A percentile compares a stretch with the other conserved stretches of the same genome.
Conservation (phyloP, 1,140 invertebrate genomes). For the Heliothis subflexa region DNA sequence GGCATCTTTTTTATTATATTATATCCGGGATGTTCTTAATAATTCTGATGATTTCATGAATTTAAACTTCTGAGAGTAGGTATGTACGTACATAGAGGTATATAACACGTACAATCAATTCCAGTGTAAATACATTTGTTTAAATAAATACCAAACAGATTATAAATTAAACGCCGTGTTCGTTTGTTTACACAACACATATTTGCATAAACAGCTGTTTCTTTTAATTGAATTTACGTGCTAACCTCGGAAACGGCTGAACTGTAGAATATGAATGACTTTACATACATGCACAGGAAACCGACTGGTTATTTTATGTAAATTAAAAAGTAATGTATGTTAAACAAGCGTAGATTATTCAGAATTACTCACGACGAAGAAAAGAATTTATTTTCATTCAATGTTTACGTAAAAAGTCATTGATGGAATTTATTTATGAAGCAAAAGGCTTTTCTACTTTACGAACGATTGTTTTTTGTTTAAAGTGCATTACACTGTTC, state of each 20-base stretch:
- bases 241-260: conserved; percentile 11
- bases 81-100: too few relatives aligned
- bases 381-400: background rate
- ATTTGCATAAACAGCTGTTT: conserved; percentile 20
- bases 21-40: too few relatives aligned
- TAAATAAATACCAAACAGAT: background rate
- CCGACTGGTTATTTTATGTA: conserved; percentile 13
- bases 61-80: too few relatives aligned
- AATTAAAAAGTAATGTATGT: background rate
- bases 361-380: background rate
- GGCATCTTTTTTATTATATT: too few relatives aligned
- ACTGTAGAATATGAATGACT: background rate
- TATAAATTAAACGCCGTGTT: background rate
- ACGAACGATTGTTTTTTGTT: too few relatives aligned
- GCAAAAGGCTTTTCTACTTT: too few relatives aligned
- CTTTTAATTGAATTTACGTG: background rate
- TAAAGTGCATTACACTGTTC: too few relatives aligned
- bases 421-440: background rate
- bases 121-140: too few relatives aligned
- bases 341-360: background rate
- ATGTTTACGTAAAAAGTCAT: background rate
- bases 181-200: conserved; percentile 12
- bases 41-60: too few relatives aligned
- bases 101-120: too few relatives aligned
- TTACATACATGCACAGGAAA: background rate